A percentile compares a stretch with the other conserved stretches of the same genome.
phyloP scores from a whole-genome alignment of 2,888 invertebrate species.

The Drosophila parthenogenetica region DNA sequence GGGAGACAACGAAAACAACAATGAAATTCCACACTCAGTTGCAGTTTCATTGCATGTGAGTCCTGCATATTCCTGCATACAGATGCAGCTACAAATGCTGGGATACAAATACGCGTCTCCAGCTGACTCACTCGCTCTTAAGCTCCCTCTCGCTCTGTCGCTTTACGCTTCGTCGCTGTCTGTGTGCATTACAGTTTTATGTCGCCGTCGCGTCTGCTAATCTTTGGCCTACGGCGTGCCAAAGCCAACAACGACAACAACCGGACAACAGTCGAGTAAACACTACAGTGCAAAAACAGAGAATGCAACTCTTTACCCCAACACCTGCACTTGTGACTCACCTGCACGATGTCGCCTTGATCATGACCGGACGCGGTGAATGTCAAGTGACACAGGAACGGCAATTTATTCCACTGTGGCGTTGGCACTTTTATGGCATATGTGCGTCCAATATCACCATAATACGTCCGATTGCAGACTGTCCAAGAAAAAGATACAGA shows the following conservation, averaged over 20 bases:
- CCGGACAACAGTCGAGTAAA: conserved; percentile 36
- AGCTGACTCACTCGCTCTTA: not conserved
- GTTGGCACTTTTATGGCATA: conserved; percentile 92
- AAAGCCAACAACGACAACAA: conserved; percentile 57
- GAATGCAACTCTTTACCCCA: not conserved
- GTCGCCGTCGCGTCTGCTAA: conserved; percentile 65
- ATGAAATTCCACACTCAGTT: conserved; percentile 2
- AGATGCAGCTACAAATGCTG: not conserved
- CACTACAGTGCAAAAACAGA: conserved; percentile 19
- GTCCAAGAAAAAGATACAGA: conserved; percentile 24
- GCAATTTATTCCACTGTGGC: conserved; percentile 90
- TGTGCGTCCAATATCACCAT: conserved; percentile 93
- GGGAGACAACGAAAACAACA: conserved; percentile 1
- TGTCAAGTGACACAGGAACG: conserved; percentile 95
- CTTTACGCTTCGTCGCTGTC: not conserved
- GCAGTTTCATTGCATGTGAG: conserved; percentile 15
- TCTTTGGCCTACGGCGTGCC: conserved; percentile 66
- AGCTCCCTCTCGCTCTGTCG: not conserved
- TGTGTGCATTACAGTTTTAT: conserved; percentile 67
- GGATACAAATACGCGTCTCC: not conserved
- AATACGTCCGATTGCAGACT: conserved; percentile 96
- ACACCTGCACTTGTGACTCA: conserved; percentile 79
- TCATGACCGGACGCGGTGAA: conserved; percentile 95
- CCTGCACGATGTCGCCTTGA: conserved; percentile 95
- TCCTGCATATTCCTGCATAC: not conserved